Conservation (phyloP, 2,797 vertebrate genomes). For the Poeciliopsis gracilis region DNA sequence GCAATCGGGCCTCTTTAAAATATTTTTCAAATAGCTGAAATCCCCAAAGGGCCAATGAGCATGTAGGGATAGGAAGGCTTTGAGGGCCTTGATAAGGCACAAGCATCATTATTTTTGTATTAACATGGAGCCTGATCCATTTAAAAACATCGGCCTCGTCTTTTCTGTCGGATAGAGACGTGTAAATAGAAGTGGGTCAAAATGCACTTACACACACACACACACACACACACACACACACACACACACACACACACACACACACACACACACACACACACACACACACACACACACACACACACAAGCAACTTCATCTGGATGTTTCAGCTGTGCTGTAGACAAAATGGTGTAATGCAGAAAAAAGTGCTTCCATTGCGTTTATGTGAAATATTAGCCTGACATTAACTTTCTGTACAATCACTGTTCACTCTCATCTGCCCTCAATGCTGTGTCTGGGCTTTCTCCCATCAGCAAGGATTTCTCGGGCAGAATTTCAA, state of each 20-base stretch:
- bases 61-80: conserved; percentile 63
- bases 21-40: conserved; percentile 78
- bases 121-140: conserved; percentile 60
- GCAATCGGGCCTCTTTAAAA: conserved; percentile 80
- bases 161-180: conserved; percentile 20
- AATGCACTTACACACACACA: not conserved
- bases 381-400: too few relatives aligned
- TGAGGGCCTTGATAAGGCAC: conserved; percentile 58
- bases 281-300: too few relatives aligned
- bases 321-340: not conserved
- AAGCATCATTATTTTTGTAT: conserved; percentile 64
- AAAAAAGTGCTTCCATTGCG: too few relatives aligned
- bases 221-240: not conserved
- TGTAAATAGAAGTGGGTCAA: conserved; percentile 48
- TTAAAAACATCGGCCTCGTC: conserved; percentile 44
- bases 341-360: too few relatives aligned
- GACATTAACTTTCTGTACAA: too few relatives aligned
- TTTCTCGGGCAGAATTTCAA: too few relatives aligned
- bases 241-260: too few relatives aligned
- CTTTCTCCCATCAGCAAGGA: too few relatives aligned
- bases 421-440: too few relatives aligned
- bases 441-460: too few relatives aligned
- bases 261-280: too few relatives aligned
- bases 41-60: conserved; percentile 72
- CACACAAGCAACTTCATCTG: not conserved